Evolutionary conservation across 92 coral and sea anemone genomes (phyloP).

Genomic region (Micromussa lordhowensis): DNA sequence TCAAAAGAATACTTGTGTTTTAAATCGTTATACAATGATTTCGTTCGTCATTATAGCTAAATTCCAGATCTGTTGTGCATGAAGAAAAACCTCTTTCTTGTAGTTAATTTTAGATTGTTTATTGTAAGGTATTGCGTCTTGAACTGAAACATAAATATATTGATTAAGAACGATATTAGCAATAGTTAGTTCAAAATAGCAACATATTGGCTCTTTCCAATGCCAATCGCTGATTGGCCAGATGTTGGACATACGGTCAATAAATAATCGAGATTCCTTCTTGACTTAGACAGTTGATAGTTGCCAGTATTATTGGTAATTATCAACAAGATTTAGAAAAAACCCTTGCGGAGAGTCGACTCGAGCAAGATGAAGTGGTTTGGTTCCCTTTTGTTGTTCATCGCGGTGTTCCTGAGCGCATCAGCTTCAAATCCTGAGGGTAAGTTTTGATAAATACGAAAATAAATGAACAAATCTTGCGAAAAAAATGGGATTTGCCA

Average conservation of each 20-base stretch:
- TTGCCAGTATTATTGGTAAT: background rate
- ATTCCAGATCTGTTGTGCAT: too few relatives aligned
- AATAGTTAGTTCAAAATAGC: background rate
- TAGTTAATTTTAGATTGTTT: background rate
- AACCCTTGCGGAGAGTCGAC: background rate
- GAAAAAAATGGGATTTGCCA: background rate
- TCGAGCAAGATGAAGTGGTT: background rate
- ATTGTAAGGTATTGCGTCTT: too few relatives aligned
- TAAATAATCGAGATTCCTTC: background rate
- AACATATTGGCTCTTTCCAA: background rate
- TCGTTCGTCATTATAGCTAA: too few relatives aligned
- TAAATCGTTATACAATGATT: too few relatives aligned
- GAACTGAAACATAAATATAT: background rate
- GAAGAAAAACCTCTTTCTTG: too few relatives aligned
- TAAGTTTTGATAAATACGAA: background rate
- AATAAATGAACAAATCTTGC: background rate
- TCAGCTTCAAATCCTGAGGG: background rate
- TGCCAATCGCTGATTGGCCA: background rate
- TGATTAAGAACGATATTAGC: background rate
- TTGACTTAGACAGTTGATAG: background rate
- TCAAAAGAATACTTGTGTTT: too few relatives aligned
- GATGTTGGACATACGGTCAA: background rate
- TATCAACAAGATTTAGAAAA: background rate
- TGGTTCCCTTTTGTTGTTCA: background rate
- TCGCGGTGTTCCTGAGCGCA: background rate